Percentiles rank a stretch among this genome's conserved stretches.
phyloP scores from a whole-genome alignment of 2,888 invertebrate species.

The Athalia circularis region DNA sequence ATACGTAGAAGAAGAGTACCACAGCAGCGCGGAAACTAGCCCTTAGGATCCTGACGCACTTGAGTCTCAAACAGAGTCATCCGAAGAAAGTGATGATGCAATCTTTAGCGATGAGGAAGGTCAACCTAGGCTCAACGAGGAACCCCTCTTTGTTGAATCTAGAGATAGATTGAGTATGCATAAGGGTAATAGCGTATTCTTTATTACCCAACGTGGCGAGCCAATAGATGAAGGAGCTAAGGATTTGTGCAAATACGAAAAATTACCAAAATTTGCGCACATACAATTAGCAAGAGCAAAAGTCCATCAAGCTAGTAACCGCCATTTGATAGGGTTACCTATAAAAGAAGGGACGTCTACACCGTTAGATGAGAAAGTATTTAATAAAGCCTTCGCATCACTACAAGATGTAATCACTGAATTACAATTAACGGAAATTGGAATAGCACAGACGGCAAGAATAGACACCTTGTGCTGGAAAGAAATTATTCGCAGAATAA shows the following conservation, averaged over 20 bases:
- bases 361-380: background rate
- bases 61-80: background rate
- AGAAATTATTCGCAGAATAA: background rate
- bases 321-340: background rate
- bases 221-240: constrained; percentile 42
- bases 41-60: background rate
- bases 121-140: background rate
- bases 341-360: background rate
- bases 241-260: background rate
- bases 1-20: too few species aligned
- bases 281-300: background rate
- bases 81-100: background rate
- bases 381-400: background rate
- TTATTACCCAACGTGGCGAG: constrained; percentile 38
- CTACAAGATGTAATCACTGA: background rate
- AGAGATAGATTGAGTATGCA: constrained; percentile 42
- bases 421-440: background rate
- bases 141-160: constrained; percentile 14
- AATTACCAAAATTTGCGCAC: background rate
- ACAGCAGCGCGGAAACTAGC: background rate
- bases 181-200: constrained; percentile 46
- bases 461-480: constrained; percentile 41
- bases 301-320: background rate
- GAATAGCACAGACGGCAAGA: constrained; percentile 33
- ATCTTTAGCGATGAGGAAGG: background rate